Evolutionary conservation across 2,888 invertebrate species (phyloP).

Genomic region (Lasiommata megera): DNA sequence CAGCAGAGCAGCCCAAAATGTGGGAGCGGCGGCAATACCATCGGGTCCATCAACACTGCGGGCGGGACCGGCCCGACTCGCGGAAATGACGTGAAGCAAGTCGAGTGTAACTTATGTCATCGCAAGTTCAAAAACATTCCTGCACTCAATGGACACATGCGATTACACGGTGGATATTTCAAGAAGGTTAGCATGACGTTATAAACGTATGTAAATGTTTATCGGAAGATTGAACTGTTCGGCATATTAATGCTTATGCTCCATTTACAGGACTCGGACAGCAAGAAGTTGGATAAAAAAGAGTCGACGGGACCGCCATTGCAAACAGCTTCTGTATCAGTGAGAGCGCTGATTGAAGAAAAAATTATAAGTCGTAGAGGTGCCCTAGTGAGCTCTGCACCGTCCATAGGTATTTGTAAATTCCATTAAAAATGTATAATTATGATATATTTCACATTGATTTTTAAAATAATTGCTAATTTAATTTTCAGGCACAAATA

Average conservation of each 20-base stretch:
- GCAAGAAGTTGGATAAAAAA: conserved; percentile 92
- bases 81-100: conserved; percentile 89
- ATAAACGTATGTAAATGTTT: no score
- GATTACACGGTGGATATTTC: conserved; percentile 97
- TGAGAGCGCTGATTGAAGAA: conserved; percentile 94
- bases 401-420: conserved; percentile 47
- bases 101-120: conserved; percentile 97
- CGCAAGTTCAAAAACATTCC: conserved; percentile 98
- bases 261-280: conserved; percentile 86
- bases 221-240: no score
- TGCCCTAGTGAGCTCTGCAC: conserved; percentile 59
- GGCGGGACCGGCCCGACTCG: conserved; percentile 49
- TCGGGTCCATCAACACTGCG: conserved; percentile 49
- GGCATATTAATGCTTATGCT: conserved; percentile 12
- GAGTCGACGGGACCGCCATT: conserved; percentile 91
- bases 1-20: conserved; percentile 67
- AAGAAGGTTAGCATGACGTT: conserved; percentile 90
- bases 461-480: neutral
- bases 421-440: no score
- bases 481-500: conserved; percentile 45
- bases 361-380: conserved; percentile 94
- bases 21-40: conserved; percentile 47
- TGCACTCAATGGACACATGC: conserved; percentile 98
- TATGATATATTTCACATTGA: neutral
- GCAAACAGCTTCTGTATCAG: conserved; percentile 95